phyloP scores from a whole-genome alignment of 1,140 invertebrate species.

The Platyscapa corneri region DNA sequence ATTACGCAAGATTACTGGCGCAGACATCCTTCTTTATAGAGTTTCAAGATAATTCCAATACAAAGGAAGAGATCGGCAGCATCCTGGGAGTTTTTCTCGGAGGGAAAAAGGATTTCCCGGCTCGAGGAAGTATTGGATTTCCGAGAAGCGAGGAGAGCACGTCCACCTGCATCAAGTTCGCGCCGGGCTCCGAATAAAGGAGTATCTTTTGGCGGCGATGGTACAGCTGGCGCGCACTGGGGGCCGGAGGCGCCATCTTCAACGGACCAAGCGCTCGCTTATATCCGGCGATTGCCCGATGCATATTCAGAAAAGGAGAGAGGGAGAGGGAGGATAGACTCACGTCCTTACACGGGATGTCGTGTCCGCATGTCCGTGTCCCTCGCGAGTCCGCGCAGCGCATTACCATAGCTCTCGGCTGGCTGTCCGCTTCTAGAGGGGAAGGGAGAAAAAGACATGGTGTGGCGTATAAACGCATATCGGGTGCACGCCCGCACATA shows the following conservation, averaged over 20 bases:
- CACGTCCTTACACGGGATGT: constrained; percentile 58
- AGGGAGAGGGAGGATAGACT: neutral
- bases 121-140: neutral
- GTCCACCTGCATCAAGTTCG: constrained; percentile 22
- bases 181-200: neutral
- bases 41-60: neutral
- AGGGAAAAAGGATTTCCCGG: neutral
- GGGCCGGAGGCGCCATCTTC: constrained; percentile 69
- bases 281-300: constrained; percentile 38
- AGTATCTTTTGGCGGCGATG: constrained; percentile 60
- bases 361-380: constrained; percentile 60
- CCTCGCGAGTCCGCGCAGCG: constrained; percentile 53
- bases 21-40: neutral
- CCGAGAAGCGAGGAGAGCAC: neutral
- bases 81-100: neutral
- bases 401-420: constrained; percentile 64
- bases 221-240: constrained; percentile 56
- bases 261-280: constrained; percentile 62
- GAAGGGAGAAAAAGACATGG: neutral
- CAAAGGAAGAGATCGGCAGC: neutral
- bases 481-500: constrained; percentile 43
- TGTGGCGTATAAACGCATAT: constrained; percentile 43
- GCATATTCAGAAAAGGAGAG: constrained; percentile 26
- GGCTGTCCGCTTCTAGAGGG: neutral
- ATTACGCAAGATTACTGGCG: neutral